Evolutionary conservation across 1,140 invertebrate genomes (phyloP), one percentile per base, ranked within the genome.

Genomic region (Macrostomum lignano): DNA sequence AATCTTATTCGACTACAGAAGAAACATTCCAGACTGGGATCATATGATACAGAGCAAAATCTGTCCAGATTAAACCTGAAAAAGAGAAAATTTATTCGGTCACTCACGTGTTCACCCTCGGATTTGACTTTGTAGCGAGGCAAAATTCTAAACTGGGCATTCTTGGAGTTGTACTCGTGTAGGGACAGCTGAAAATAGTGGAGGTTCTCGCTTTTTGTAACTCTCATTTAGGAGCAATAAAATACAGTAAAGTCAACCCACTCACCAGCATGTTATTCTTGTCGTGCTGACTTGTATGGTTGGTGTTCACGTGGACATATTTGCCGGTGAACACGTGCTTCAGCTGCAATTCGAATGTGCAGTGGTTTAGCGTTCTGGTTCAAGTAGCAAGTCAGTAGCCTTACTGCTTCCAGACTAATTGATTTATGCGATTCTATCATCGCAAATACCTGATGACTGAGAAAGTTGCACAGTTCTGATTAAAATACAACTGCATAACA

Each of bases 121-220:
- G 52, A 53, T 40, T 56, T 58, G 9, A 58, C 55, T 46, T 58
- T 58, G 42, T 56, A 58, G 7, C 55, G 35, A 2, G 55, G 55
- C 25, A 58, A 33, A 17, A 58, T 52, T 31, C 48, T 42, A 39
- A 56, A 56, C 37, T 56, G 52, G 11, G 52, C 52, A 42, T 55
- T 48, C 38, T 58, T 58, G 10, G 48, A 48, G 34, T 56, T 55
- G 42, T 28, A 17, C 3, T 14, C 14, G 9, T 28, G 15, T 9
- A 28, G 9, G 15, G 26, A 28, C 19, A 28, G 14, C 26, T 28
- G 26, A 5, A n/a, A n/a, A n/a, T n/a, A n/a, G n/a, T n/a, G n/a
- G n/a, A n/a, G n/a, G n/a, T n/a, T n/a, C n/a, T n/a, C n/a, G n/a
- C n/a, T n/a, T n/a, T n/a, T n/a, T n/a, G n/a, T n/a, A n/a, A n/a